Evolutionary conservation across 1,140 invertebrate species (phyloP), one percentile per base, ranked within the genome.

Genomic region (Drosophila kepulauana): DNA sequence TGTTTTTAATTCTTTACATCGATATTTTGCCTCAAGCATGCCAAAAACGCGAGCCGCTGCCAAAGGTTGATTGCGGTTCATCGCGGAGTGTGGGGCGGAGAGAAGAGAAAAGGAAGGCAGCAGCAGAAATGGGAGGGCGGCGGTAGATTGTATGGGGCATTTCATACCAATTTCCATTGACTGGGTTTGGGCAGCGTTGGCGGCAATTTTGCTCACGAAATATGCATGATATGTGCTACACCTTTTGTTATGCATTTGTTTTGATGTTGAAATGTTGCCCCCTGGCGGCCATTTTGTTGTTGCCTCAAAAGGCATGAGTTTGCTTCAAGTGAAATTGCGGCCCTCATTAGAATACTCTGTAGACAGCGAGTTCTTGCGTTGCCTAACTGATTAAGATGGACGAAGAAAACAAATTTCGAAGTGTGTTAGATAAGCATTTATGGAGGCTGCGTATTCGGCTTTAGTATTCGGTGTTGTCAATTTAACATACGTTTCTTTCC

Each of bases 1-100:
- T 88, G 86, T 88, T 88, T 88, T 88, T 89, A 88, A 88, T 88
- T 88, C 85, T 89, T 88, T 89, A 85, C 85, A 88, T 89, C 85
- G 85, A 88, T 88, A 88, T 88, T 85, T 85, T 52, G 85, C 85
- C 81, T 48, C 46, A 68, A 78, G 85, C 81, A 85, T 73, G 66
- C 72, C 77, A 89, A 84, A 87, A 88, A 89, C 84, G 84, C 84
- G 84, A 88, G 81, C 85, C 84, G 84, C 85, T 84, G 85, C 84
- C 78, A 88, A 88, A 88, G 85, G 84, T 88, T 87, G 84, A 87
- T 87, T 88, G 85, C 74, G 77, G 77, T 66, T 45, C 72, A 48
- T 16, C 41, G 56, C 15, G 51, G 11, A 15, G 4, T 13, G 8
- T 2, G 28, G 1, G 5, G 54, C 8, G 4, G 45, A 35, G 13